A percentile compares a stretch with the other conserved stretches of the same genome.
phyloP scores from a whole-genome alignment of 2,888 invertebrate species.

The Ormyrus labotus region DNA sequence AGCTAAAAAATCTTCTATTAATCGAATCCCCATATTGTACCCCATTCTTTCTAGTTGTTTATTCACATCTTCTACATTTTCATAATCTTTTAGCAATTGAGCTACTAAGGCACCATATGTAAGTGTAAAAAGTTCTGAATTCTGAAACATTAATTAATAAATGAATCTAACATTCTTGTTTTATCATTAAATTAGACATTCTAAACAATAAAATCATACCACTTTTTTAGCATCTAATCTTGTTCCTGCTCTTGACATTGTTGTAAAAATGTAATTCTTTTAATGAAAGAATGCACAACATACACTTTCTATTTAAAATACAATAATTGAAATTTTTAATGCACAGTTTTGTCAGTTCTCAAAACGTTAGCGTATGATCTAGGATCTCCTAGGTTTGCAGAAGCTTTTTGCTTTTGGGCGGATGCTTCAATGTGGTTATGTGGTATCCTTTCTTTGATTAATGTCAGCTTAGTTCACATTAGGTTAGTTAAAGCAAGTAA shows the following conservation, averaged over 20 bases:
- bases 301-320: too few relatives aligned
- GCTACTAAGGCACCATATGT: slow-evolving; percentile 99
- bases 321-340: too few relatives aligned
- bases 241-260: slow-evolving; percentile 84
- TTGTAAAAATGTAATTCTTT: slow-evolving; percentile 9
- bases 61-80: slow-evolving; percentile 98
- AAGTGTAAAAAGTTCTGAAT: slow-evolving; percentile 96
- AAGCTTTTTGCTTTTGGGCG: too few relatives aligned
- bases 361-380: too few relatives aligned
- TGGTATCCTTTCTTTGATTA: too few relatives aligned
- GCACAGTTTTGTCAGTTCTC: too few relatives aligned
- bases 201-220: slow-evolving; percentile 76
- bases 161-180: too few relatives aligned
- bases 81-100: slow-evolving; percentile 97
- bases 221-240: slow-evolving; percentile 88
- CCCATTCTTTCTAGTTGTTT: slow-evolving; percentile 96
- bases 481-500: too few relatives aligned
- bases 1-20: slow-evolving; percentile 98
- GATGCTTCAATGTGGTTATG: too few relatives aligned
- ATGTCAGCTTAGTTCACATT: too few relatives aligned
- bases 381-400: too few relatives aligned
- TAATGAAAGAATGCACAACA: not conserved
- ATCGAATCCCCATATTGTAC: slow-evolving; percentile 97
- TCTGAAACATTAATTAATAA: slow-evolving; percentile 79
- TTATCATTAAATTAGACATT: not conserved